Evolutionary conservation across 2,113 vertebrate genomes (phyloP).

Genomic region (Tyrannus savana): DNA sequence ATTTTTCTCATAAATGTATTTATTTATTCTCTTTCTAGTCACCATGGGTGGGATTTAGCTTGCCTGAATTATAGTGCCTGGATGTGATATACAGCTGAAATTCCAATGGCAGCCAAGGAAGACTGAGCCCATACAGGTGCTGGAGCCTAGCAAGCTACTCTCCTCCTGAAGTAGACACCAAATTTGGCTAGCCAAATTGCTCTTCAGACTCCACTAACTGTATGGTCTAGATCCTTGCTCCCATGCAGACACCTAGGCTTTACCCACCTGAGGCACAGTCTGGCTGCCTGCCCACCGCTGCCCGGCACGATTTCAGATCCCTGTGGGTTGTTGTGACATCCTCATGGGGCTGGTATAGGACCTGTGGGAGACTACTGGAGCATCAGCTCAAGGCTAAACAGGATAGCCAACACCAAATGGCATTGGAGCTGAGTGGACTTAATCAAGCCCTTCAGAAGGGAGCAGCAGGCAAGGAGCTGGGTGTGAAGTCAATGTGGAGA

Average conservation of each 20-base stretch:
- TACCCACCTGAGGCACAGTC: background rate
- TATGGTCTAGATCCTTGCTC: background rate
- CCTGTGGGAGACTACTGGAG: background rate
- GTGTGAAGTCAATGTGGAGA: background rate
- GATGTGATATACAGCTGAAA: background rate
- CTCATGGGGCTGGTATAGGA: background rate
- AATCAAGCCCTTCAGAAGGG: background rate
- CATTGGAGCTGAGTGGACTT: background rate
- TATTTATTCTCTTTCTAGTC: background rate
- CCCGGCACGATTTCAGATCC: background rate
- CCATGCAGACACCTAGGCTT: background rate
- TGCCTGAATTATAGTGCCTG: background rate
- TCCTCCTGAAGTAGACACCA: background rate
- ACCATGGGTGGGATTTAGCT: background rate
- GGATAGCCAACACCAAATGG: background rate
- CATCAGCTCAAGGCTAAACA: background rate
- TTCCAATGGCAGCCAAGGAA: background rate
- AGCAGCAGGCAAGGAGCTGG: background rate
- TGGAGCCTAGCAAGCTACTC: background rate
- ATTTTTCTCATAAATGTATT: background rate
- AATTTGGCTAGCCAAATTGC: background rate
- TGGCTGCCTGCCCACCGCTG: background rate
- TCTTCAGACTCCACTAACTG: background rate
- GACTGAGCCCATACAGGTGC: background rate
- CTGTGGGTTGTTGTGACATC: background rate